Base-by-base conservation (phyloP, 2,888 invertebrate genomes). In the Lasius fuliginosus region DNA sequence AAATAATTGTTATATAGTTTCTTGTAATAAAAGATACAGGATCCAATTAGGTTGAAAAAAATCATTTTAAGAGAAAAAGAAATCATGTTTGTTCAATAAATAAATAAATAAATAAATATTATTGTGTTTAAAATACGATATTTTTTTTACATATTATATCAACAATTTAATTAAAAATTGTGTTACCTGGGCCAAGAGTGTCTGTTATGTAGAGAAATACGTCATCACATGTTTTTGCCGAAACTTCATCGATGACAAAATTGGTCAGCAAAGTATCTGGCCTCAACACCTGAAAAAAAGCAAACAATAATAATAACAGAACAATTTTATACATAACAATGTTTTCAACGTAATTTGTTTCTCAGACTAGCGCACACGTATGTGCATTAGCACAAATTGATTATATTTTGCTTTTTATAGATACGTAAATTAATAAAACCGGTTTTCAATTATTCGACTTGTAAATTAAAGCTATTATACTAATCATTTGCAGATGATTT, bases 191-290 rank as follows among this genome's bases (percentile, higher is more conserved):
- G 84, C 97, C 97, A 42, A 97, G 97, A 1, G 98, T 98, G 93
- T 98, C 98, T 40, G 97, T 96, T 90, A 98, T 97, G 94, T 98
- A 98, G 0, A 97, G 96, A 92, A 97, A 97, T 18, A 97, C 96
- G 90, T 97, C 96, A 92, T 98, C 98, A 91, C 98, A 98, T 53
- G 96, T 95, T 30, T 96, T 95, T 0, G 96, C 96, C 12, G 96
- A 95, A 0, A 96, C 96, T 92, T 98, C 98, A 91, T 98, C 98
- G 85, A 98, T 96, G 23, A 98, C 96, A 85, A 98, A 93, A 95
- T 98, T 98, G 27, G 98, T 98, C 84, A 98, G 96, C 30, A 98
- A 95, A 0, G 97, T 96, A 90, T 97, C 96, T 0, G 97, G 97
- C n/a, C 98, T 96, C 68, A 98, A 94, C 33, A 97, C 96, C 94